These are phyloP conservation scores for Phthorimaea operculella DNA, from an alignment of 1,140 invertebrate species.

Conservation along the genomic window DNA sequence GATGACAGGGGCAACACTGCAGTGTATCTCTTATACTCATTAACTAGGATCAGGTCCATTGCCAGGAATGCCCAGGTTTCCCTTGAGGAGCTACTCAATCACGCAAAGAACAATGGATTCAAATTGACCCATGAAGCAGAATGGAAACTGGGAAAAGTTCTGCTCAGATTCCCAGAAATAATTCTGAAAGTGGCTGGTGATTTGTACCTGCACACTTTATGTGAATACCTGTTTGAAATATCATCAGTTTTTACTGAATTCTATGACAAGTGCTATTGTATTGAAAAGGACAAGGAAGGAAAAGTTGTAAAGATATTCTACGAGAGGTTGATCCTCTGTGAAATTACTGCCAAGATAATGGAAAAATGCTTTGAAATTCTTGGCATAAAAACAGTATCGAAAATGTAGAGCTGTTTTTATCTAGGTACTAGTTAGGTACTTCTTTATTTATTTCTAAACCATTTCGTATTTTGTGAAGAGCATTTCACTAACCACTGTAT, in stretches of 20 bases:
- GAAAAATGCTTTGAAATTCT: slow-evolving; percentile 89
- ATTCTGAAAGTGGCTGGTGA: slow-evolving; percentile 86
- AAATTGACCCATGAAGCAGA: slow-evolving; percentile 91
- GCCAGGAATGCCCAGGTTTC: slow-evolving; percentile 79
- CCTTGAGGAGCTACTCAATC: slow-evolving; percentile 65
- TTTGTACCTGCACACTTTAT: slow-evolving; percentile 88
- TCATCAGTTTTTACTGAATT: slow-evolving; percentile 95
- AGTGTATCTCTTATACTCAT: slow-evolving; percentile 96
- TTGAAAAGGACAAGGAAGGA: slow-evolving; percentile 86
- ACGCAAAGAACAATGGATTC: slow-evolving; percentile 69
- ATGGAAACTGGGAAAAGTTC: slow-evolving; percentile 92
- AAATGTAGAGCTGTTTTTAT: slow-evolving; percentile 78
- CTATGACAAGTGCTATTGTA: slow-evolving; percentile 97
- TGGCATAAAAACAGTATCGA: slow-evolving; percentile 90
- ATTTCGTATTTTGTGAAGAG: neutral
- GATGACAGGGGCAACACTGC: slow-evolving; percentile 99
- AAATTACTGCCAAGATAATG: slow-evolving; percentile 91
- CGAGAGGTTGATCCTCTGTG: slow-evolving; percentile 89
- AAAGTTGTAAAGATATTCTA: slow-evolving; percentile 88
- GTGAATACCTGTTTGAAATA: slow-evolving; percentile 97
- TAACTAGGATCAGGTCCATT: slow-evolving; percentile 94
- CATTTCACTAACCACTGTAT: neutral
- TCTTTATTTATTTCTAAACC: neutral
- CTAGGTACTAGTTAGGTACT: slow-evolving; percentile 10
- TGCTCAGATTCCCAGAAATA: slow-evolving; percentile 89